phyloP scores from a whole-genome alignment of 37 sponge, comb jelly and placozoan species.

The Beroe ovata region DNA sequence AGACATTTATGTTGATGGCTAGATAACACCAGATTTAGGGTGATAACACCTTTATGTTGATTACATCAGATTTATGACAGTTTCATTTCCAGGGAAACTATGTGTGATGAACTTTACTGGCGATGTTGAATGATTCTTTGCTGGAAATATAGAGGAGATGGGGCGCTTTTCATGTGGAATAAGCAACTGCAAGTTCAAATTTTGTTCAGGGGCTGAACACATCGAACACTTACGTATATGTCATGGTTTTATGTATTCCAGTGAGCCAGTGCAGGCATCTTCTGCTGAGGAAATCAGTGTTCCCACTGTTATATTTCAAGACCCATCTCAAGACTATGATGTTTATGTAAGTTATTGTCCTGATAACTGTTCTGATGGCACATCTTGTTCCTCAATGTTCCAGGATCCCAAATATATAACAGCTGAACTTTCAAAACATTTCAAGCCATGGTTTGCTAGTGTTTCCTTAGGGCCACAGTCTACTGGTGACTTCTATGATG shows the following conservation, averaged over 20 bases:
- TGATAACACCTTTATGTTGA: too few relatives aligned
- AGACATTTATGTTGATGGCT: too few relatives aligned
- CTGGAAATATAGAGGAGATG: too few relatives aligned
- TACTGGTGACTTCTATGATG: slow-evolving; percentile 33
- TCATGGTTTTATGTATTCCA: background rate
- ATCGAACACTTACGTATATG: background rate
- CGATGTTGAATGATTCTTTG: too few relatives aligned
- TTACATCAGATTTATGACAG: too few relatives aligned
- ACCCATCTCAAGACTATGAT: slow-evolving; percentile 5
- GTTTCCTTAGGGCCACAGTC: background rate
- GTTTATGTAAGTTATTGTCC: slow-evolving; percentile 30
- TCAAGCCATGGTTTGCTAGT: slow-evolving; percentile 43
- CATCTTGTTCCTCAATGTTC: background rate
- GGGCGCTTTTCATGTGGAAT: background rate
- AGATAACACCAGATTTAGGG: too few relatives aligned
- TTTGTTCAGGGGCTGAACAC: background rate
- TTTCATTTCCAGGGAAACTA: too few relatives aligned
- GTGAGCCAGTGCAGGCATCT: background rate
- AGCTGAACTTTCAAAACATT: background rate
- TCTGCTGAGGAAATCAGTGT: background rate
- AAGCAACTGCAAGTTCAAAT: background rate
- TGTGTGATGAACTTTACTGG: too few relatives aligned
- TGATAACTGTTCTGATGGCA: slow-evolving; percentile 4
- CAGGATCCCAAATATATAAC: slow-evolving; percentile 23
- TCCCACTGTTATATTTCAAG: slow-evolving; percentile 2